Percentiles rank a stretch among this genome's conserved stretches.
These are phyloP conservation scores for Thymelicus acteon DNA, from an alignment of 2,888 invertebrate species.

Conservation along the genomic window DNA sequence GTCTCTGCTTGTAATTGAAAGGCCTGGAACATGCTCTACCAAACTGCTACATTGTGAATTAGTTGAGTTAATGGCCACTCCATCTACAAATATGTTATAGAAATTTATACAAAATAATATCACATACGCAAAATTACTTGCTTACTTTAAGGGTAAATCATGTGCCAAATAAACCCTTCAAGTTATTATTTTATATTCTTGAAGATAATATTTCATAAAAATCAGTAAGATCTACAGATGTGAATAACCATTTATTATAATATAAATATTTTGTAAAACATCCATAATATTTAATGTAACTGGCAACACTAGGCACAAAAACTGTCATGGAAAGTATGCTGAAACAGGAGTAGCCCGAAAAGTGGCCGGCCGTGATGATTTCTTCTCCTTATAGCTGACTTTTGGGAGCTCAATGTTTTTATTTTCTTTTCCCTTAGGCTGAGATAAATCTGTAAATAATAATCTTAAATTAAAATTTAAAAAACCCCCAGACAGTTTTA, in stretches of 20 bases:
- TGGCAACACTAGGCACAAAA: background rate
- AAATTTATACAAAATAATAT: too few relatives aligned
- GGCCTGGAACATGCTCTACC: too few relatives aligned
- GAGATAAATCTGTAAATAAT: constrained; percentile 16
- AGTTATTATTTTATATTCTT: too few relatives aligned
- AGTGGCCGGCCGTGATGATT: constrained; percentile 63
- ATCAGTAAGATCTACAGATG: background rate
- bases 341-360: constrained; percentile 76
- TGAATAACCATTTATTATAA: background rate
- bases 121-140: too few relatives aligned
- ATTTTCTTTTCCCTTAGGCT: constrained; percentile 71
- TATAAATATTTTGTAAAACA: background rate
- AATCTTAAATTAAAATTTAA: background rate
- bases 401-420: constrained; percentile 65
- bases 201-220: too few relatives aligned
- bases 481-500: too few relatives aligned
- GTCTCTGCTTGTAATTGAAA: too few relatives aligned
- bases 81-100: too few relatives aligned
- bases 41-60: too few relatives aligned
- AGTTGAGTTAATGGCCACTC: too few relatives aligned
- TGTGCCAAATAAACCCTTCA: too few relatives aligned
- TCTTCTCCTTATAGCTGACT: constrained; percentile 77
- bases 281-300: background rate
- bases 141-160: too few relatives aligned
- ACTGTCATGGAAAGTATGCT: constrained; percentile 71